Percentiles rank a stretch among this genome's conserved stretches.
These are phyloP conservation scores for Menidia beryllina DNA, from an alignment of 2,113 vertebrate genomes.

Conservation along the genomic window DNA sequence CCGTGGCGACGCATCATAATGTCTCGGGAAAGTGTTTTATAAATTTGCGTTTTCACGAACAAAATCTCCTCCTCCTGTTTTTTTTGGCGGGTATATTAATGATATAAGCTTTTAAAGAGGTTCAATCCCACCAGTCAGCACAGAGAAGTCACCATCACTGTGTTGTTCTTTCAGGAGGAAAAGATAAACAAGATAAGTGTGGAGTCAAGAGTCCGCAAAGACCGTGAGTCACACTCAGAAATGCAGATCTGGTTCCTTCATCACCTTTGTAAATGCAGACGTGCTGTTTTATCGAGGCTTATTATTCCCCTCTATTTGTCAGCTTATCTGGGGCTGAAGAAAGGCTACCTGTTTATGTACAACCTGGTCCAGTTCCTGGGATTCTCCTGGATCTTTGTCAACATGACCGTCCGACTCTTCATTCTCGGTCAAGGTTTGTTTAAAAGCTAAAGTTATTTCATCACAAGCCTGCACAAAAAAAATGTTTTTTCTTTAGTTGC, in stretches of 20 bases:
- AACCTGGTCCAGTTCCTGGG: slow-evolving; percentile 96
- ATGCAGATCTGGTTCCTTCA: not conserved
- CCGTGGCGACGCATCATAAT: too few relatives aligned
- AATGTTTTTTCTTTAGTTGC: too few relatives aligned
- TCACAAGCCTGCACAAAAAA: not conserved
- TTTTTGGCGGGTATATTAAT: too few relatives aligned
- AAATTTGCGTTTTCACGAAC: too few relatives aligned
- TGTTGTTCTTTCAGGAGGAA: slow-evolving; percentile 84
- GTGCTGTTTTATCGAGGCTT: not conserved
- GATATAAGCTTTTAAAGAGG: too few relatives aligned
- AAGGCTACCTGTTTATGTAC: slow-evolving; percentile 92
- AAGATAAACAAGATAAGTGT: slow-evolving; percentile 89
- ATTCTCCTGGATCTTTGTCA: slow-evolving; percentile 97
- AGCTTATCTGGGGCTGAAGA: slow-evolving; percentile 85
- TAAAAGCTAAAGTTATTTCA: too few relatives aligned
- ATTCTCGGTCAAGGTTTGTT: slow-evolving; percentile 90
- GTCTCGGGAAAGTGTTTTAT: too few relatives aligned
- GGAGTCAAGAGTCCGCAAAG: slow-evolving; percentile 91
- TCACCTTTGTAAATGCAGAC: not conserved
- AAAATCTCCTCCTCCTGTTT: too few relatives aligned
- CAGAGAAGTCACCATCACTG: too few relatives aligned
- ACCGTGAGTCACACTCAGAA: slow-evolving; percentile 87
- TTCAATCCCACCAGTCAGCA: too few relatives aligned
- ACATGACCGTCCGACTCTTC: slow-evolving; percentile 92
- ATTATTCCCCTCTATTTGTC: slow-evolving; percentile 5